Evolutionary conservation across 2,888 invertebrate species (phyloP), one percentile per base, ranked within the genome.

Genomic region (Rugalucina vietnamica): DNA sequence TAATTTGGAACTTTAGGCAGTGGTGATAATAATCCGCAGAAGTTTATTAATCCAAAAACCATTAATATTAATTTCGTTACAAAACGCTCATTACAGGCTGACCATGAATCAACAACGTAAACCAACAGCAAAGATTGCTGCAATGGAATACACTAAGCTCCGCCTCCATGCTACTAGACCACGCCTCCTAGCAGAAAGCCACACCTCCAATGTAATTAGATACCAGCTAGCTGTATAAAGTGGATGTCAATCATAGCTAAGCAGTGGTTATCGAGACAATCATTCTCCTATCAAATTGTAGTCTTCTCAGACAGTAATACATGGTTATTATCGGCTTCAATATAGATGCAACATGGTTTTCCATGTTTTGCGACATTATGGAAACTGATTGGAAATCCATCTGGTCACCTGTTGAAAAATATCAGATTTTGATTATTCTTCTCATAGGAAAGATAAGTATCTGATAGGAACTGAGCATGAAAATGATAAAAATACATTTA

Each of bases 1-100:
- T 3, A 18, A 65, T 65, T 65, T 34, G 24, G 65, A 65, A 65
- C 29, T 65, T 65, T 65, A 65, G 29, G n/a, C 34, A 65, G 34
- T 29, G 29, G 54, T 18, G 65, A 65, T 65, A 65, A 65, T 65
- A 65, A 34, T 65, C 65, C 65, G 34, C 29, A 72, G 69, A 75
- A 75, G 80, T 57, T 79, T 65, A 85, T 83, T 84, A 85, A 87
- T 87, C 84, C 72, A 50, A 54, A 65, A 50, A 27, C 83, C 79
- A 85, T 87, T 85, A 87, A 87, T 87, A 87, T 85, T 87, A 87
- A 87, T 87, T 85, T 81, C 76, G 81, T 85, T 85, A 79, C 87
- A 87, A 87, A 83, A 82, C 81, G 83, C 78, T 82, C 81, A 82
- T 85, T 83, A 87, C 81, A 81, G 85, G 85, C 70, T 83, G 87